Conservation (phyloP, 92 coral and sea anemone genomes). For the Siderastrea siderea region DNA sequence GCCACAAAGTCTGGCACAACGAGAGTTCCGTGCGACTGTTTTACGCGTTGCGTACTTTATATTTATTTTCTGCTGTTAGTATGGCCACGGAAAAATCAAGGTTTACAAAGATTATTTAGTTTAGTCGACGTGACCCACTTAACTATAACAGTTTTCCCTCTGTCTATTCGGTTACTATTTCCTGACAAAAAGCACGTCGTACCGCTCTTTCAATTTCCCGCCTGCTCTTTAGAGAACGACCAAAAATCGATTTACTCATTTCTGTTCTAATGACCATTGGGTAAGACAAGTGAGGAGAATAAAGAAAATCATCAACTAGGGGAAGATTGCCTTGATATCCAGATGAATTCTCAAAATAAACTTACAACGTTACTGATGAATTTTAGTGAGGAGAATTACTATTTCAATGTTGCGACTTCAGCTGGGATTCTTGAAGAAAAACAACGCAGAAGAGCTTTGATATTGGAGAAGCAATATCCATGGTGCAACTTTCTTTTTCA, state of each 20-base stretch:
- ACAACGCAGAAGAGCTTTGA: background rate
- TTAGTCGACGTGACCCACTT: conserved; percentile 10
- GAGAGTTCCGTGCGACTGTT: no score
- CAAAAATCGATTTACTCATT: background rate
- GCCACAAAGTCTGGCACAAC: no score
- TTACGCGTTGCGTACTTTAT: background rate
- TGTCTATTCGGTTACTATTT: background rate
- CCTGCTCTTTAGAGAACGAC: background rate
- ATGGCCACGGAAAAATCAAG: background rate
- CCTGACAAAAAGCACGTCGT: conserved; percentile 18
- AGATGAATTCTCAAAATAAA: background rate
- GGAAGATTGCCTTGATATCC: background rate
- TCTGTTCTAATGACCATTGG: background rate
- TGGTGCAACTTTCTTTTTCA: background rate
- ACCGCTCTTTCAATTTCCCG: background rate
- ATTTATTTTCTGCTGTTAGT: background rate
- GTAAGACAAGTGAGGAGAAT: no score
- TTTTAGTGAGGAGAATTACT: background rate
- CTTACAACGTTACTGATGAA: background rate
- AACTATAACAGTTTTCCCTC: background rate
- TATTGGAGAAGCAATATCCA: background rate
- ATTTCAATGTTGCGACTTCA: background rate
- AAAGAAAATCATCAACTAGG: background rate
- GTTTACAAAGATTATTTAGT: background rate
- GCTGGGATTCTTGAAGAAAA: background rate